Evolutionary conservation across 2,113 vertebrate species (phyloP), one percentile per base, ranked within the genome.

Genomic region (Polypterus senegalus): DNA sequence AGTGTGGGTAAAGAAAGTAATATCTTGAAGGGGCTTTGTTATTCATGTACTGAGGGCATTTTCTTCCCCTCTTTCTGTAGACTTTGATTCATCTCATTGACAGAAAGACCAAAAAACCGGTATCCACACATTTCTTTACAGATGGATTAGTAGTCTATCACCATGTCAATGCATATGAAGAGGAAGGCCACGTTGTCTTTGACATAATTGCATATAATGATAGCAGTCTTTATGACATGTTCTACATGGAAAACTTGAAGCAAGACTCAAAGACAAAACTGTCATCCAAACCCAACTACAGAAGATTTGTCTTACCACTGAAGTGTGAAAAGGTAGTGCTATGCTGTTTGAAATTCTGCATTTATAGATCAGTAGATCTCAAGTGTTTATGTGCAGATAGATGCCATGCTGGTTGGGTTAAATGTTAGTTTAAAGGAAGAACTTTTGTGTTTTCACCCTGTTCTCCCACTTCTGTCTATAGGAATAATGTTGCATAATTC

Each of bases 131-230:
- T 70, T 94, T 88, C 69, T 85, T 77, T 74, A 83, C 89, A 0
- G 86, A 85, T 58, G 59, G 91, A 1, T 60, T 94, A 81, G 77
- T 97, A 1, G 66, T 91, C 64, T 97, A 89, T 67, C 96, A 99
- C 70, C 96, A 98, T 0, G 62, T 94, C 65, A 98, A 97, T 1
- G 93, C 94, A 58, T 94, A 88, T 3, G 94, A 99, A 73, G 90
- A 93, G 0, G 81, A 91, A 0, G 85, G 81, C 53, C 90, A 91
- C n/a, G 61, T 99, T 9, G 3, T 98, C 58, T 82, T 93, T 8
- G 96, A 99, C 1, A 66, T 92, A 53, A 83, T 98, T 7, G 73
- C 88, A 65, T 92, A 97, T 9, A 45, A 72, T 5, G 88, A 98
- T 62, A 81, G 62, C 53, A 89, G 88, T 54, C 84, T 98, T 4